Percentiles rank a stretch among this genome's conserved stretches.
These are phyloP conservation scores for Drosophila santomea DNA, from an alignment of 1,140 invertebrate species.

Conservation along the genomic window DNA sequence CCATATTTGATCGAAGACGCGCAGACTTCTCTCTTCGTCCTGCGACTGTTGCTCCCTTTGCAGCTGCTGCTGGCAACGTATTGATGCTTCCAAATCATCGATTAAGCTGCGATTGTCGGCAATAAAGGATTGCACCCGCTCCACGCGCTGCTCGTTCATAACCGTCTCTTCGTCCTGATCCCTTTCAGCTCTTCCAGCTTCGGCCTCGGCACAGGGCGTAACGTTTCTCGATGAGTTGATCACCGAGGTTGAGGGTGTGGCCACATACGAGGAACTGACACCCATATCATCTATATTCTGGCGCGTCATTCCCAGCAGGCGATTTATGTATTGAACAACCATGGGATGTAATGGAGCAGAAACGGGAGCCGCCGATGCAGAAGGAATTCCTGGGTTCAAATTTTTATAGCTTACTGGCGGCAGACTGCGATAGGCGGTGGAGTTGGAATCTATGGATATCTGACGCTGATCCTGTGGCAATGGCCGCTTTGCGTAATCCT, in stretches of 20 bases:
- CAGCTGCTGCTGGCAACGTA: conserved; percentile 50
- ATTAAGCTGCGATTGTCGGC: conserved; percentile 77
- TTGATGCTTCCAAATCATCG: conserved; percentile 69
- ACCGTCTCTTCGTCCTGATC: conserved; percentile 6
- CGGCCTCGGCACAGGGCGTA: background rate
- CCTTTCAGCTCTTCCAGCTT: conserved; percentile 7
- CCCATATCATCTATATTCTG: conserved; percentile 51
- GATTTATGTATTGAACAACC: conserved; percentile 72
- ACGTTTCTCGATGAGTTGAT: conserved; percentile 63
- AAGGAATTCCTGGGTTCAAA: background rate
- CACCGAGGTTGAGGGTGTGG: conserved; percentile 67
- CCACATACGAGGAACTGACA: conserved; percentile 59
- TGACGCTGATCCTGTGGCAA: conserved; percentile 45
- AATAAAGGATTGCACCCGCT: conserved; percentile 67
- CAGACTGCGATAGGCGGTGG: conserved; percentile 74
- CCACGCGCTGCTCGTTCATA: conserved; percentile 37
- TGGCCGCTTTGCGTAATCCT: background rate
- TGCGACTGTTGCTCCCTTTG: conserved; percentile 24
- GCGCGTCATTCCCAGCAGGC: conserved; percentile 70
- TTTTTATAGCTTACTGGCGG: conserved; percentile 59
- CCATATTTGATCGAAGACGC: conserved; percentile 64
- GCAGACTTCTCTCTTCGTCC: conserved; percentile 36
- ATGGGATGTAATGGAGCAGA: conserved; percentile 58
- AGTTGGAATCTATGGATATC: conserved; percentile 73
- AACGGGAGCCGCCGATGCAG: background rate